Base-by-base conservation (phyloP, 2,113 vertebrate species). In the Caranx melampygus region DNA sequence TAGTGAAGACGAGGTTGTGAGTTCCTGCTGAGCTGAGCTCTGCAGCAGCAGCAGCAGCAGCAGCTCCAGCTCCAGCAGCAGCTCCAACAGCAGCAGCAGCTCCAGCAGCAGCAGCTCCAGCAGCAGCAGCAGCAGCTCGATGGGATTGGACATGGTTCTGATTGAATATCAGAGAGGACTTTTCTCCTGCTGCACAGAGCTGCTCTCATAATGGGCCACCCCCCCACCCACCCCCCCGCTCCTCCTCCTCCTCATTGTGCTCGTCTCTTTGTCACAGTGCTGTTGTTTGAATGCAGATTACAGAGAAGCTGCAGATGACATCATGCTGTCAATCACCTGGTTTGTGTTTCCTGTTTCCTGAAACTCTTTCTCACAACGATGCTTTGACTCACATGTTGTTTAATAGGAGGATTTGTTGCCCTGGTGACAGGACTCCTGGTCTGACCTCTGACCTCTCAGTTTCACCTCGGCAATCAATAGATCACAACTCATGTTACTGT, bases 111-210 rank as follows among this genome's bases (percentile, higher is more conserved):
- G 26, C 26, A 26, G 26, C 26, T 26, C 26, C 26, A 26, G 26
- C 26, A 26, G 26, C 26, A 26, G 26, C 57, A 51, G 69, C 35
- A 1, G 2, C 2, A 54, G 26, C 71, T 82, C 8, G 13, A 72
- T 3, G 13, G 35, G 73, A 87, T 88, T 85, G 45, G 70, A 8
- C 86, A 81, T 47, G 74, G 68, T 79, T 83, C 42, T 45, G 63
- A 74, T 63, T 49, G 33, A 78, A 75, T 45, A 79, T 74, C 75
- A 65, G 60, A 80, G 78, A 35, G 0, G 61, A 42, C 37, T 51
- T 81, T 69, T 64, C 21, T 21, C 61, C 59, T 5, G 20, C 52
- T n/a, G 52, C 52, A 12, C 12, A 8, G 52, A 52, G 63, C 51
- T 60, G 33, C 34, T 82, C 21, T 71, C 40, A 66, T 72, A 75